These are phyloP conservation scores for Dorcus parallelipipedus DNA, from an alignment of 2,888 invertebrate species.

Conservation along the genomic window DNA sequence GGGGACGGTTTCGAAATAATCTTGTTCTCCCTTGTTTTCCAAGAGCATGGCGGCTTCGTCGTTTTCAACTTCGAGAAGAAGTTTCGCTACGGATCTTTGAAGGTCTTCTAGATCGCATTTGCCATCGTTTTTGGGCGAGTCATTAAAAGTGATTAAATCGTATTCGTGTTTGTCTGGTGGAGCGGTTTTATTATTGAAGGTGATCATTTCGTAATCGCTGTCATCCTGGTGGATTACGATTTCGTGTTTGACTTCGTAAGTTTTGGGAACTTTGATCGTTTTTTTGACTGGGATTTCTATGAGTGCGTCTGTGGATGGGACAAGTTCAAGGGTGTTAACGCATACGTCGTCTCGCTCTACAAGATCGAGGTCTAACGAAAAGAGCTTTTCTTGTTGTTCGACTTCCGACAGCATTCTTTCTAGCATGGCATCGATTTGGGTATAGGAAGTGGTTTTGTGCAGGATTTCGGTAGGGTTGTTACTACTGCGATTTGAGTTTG, in stretches of 20 bases:
- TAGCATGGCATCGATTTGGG: constrained; percentile 47
- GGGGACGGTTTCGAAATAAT: constrained; percentile 25
- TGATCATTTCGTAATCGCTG: constrained; percentile 19
- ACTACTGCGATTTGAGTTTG: constrained; percentile 32
- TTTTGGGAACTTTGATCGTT: constrained; percentile 35
- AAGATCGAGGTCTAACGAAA: constrained; percentile 40
- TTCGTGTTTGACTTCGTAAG: constrained; percentile 41
- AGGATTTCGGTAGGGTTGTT: constrained; percentile 11
- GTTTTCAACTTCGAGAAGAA: constrained; percentile 32
- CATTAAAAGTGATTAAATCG: constrained; percentile 32
- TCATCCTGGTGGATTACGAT: constrained; percentile 29
- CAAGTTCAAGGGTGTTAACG: constrained; percentile 42
- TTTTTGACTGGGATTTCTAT: constrained; percentile 48
- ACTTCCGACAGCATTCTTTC: constrained; percentile 48
- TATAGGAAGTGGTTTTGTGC: constrained; percentile 39
- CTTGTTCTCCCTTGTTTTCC: constrained; percentile 26
- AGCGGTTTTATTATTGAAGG: constrained; percentile 6
- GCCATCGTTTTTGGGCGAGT: background rate
- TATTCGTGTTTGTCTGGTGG: constrained; percentile 23
- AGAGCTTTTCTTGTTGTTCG: constrained; percentile 43
- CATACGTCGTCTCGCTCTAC: constrained; percentile 34
- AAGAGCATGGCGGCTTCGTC: constrained; percentile 30
- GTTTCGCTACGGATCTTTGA: constrained; percentile 26
- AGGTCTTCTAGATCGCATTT: constrained; percentile 21
- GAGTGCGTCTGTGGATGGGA: constrained; percentile 44